Base-by-base conservation (phyloP, 2,113 vertebrate species). In the Apodemus speciosus region DNA sequence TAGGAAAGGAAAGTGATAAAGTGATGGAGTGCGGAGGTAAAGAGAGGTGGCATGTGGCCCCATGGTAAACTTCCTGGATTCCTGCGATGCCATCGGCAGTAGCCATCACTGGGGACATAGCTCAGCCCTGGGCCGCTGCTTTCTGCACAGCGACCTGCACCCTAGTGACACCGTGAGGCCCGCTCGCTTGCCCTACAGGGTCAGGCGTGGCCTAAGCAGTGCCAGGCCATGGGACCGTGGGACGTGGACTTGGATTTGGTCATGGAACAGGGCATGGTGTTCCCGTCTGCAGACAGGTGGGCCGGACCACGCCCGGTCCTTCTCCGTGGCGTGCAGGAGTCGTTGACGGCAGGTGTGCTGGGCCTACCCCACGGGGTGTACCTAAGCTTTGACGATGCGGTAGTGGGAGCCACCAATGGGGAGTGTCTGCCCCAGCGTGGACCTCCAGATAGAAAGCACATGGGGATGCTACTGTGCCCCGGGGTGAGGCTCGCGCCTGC, bases 191-290 rank as follows among this genome's bases (percentile, higher is more conserved):
- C 49, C 51, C 60, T 27, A 16, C 32, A 1, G 30, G 0, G 0
- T 15, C 3, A 13, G 69, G 35, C 13, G 0, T 0, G 0, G 27
- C 2, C 3, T 1, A 1, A 51, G 43, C 43, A 46, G 32, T 9
- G 3, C 66, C 21, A 0, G 30, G 30, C 11, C 3, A 0, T 35
- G n/a, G 32, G 49, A 66, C 66, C 43, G 0, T 0, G 2, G 30
- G 75, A 32, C 43, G 4, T 51, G 16, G 75, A 51, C n/a, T 58
- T 53, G 30, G 30, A 27, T 23, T 0, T 18, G 46, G 6, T 35
- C 62, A 30, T 27, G 25, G 43, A 56, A n/a, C 16, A 6, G 66
- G 30, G n/a, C 49, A 27, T 71, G 3, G 46, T 25, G 35, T 27
- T 14, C 10, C 88, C 27, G 2, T 0, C 0, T 27, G 25, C 60